Evolutionary conservation across 2,113 vertebrate genomes (phyloP).

Genomic region (Bombycilla garrulus): DNA sequence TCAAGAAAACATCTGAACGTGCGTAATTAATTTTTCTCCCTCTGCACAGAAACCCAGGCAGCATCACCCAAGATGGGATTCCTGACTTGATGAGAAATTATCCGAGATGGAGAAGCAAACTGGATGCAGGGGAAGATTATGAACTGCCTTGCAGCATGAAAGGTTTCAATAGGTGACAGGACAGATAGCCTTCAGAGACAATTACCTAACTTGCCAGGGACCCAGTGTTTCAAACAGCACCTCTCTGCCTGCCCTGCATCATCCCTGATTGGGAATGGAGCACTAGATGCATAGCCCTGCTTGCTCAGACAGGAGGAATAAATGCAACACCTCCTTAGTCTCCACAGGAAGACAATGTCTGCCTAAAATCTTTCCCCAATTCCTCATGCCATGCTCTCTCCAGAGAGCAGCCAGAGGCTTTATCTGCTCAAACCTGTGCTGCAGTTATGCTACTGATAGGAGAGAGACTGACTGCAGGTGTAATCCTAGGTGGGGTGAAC

Average conservation of each 20-base stretch:
- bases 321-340: neutral
- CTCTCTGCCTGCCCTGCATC: neutral
- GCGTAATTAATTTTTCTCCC: neutral
- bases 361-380: neutral
- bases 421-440: neutral
- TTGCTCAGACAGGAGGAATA: neutral
- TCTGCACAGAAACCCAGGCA: neutral
- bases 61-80: rapidly evolving
- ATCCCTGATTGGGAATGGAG: neutral
- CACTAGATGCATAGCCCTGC: neutral
- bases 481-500: neutral
- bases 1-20: neutral
- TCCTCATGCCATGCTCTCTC: neutral
- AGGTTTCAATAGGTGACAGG: neutral
- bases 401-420: neutral
- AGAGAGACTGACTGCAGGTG: neutral
- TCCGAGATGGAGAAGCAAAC: neutral
- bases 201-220: neutral
- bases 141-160: neutral
- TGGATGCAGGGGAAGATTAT: neutral
- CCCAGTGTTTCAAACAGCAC: neutral
- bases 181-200: neutral
- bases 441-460: neutral
- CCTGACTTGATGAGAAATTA: neutral
- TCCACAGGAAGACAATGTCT: neutral